Evolutionary conservation across 2,888 invertebrate genomes (phyloP).

Genomic region (Drosophila ustulata): DNA sequence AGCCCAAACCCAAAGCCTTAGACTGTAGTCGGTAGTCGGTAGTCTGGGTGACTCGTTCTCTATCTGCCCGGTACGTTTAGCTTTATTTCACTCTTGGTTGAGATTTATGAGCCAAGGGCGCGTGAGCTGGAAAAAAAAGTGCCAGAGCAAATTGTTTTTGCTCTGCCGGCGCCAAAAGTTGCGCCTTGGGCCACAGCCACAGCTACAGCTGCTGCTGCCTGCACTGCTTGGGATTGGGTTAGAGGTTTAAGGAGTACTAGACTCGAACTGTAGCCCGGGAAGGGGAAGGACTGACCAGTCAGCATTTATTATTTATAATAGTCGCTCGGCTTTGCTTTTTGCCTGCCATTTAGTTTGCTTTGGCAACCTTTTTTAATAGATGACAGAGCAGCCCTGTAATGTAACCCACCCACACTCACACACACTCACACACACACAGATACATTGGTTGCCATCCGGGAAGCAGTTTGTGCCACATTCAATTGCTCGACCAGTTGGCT

Average conservation of each 20-base stretch:
- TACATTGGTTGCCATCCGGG: slow-evolving; percentile 51
- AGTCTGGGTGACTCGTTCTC: slow-evolving; percentile 24
- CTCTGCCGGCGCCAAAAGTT: slow-evolving; percentile 59
- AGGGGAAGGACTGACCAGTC: slow-evolving; percentile 65
- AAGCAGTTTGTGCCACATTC: slow-evolving; percentile 75
- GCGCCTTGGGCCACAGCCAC: slow-evolving; percentile 41
- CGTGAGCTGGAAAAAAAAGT: slow-evolving; percentile 72
- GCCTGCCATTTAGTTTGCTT: slow-evolving; percentile 65
- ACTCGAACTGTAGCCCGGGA: slow-evolving; percentile 20
- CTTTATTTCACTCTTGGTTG: slow-evolving; percentile 79
- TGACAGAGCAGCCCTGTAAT: slow-evolving; percentile 50
- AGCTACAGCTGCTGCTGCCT: slow-evolving; percentile 5
- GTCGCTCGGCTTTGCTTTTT: slow-evolving; percentile 71
- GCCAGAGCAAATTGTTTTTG: slow-evolving; percentile 74
- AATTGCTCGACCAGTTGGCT: slow-evolving; percentile 64
- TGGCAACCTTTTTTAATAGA: slow-evolving; percentile 77
- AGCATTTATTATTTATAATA: slow-evolving; percentile 81
- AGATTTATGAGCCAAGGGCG: slow-evolving; percentile 79
- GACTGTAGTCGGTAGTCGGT: neutral
- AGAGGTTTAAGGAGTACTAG: slow-evolving; percentile 18
- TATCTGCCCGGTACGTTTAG: slow-evolving; percentile 70
- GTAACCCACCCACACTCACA: slow-evolving; percentile 14
- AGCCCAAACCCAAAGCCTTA: slow-evolving; percentile 4
- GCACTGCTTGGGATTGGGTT: slow-evolving; percentile 23
- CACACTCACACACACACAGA: slow-evolving; percentile 16